phyloP scores from a whole-genome alignment of 2,797 vertebrate species.

The Cyclura pinguis region DNA sequence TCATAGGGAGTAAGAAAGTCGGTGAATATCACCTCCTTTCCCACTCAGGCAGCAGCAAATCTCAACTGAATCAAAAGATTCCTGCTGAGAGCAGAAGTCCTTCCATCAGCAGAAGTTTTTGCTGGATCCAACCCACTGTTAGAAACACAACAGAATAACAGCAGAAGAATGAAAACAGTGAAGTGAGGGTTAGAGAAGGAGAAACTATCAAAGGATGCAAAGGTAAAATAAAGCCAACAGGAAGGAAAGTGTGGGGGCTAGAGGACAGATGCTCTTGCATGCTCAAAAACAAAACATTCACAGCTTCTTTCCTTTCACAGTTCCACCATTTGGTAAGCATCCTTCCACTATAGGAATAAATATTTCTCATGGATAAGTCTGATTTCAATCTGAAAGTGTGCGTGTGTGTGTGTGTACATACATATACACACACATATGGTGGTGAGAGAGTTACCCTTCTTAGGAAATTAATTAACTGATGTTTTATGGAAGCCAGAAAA shows the following conservation, averaged over 20 bases:
- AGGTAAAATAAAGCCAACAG: neutral
- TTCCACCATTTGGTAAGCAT: neutral
- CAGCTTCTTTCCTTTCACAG: neutral
- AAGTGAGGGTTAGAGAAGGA: neutral
- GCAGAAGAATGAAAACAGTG: neutral
- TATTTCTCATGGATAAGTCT: neutral
- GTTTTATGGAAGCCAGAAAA: slow-evolving; percentile 9
- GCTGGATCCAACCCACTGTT: neutral
- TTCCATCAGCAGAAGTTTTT: neutral
- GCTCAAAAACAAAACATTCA: too few relatives aligned
- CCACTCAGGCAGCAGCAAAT: neutral
- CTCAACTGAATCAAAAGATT: neutral
- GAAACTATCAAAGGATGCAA: neutral
- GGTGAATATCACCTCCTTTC: neutral
- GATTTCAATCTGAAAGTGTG: neutral
- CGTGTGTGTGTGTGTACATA: too few relatives aligned
- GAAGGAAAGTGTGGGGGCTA: neutral
- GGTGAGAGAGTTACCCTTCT: neutral
- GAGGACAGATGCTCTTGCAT: neutral
- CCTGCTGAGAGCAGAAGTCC: neutral
- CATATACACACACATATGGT: too few relatives aligned
- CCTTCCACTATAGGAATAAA: neutral
- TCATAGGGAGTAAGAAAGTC: neutral
- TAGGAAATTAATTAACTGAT: neutral
- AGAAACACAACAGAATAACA: neutral